Evolutionary conservation across 1,140 invertebrate genomes (phyloP), one percentile per base, ranked within the genome.

Genomic region (Babylonia areolata): DNA sequence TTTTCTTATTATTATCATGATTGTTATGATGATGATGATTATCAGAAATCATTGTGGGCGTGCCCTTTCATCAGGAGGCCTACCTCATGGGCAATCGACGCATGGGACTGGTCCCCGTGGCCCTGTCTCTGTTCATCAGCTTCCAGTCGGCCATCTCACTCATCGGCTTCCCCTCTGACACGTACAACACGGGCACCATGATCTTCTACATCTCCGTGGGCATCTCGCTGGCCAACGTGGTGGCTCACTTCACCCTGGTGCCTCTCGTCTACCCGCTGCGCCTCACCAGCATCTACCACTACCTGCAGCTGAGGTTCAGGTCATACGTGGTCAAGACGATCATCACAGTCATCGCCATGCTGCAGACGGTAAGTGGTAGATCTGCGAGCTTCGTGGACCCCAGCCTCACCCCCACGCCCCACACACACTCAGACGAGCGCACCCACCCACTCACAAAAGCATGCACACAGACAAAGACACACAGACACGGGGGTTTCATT

Each of bases 61-160:
- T 51, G 46, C 17, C 46, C 46, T 17, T 51, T n/a, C 46, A 17
- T 2, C 96, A 96, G 64, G 95, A 96, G 87, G 97, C 97, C 89
- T 97, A 97, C 92, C 94, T 97, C 15, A 93, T 97, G 12, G 97
- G 97, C 0, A 96, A 97, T 90, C 95, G 96, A 86, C 96, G 96
- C 46, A 97, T 97, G 96, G 95, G 95, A 3, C 95, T 97, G 81
- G 95, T 91, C 15, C 92, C 92, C 23, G 92, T 92, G 33, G 83
- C 91, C 1, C 69, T 93, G 85, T 93, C 92, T n/a, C 79, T 93
- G 75, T 89, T 93, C 79, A 90, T 93, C 94, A 97, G 97, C 94
- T 97, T 98, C 93, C 96, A 85, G 88, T 94, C 93, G 0, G 93
- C 94, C 73, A 94, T 94, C 54, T 88, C 92, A 64, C 92, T 92